Base-by-base conservation (phyloP, 2,797 vertebrate genomes). In the Amblyopsis hoosieri region DNA sequence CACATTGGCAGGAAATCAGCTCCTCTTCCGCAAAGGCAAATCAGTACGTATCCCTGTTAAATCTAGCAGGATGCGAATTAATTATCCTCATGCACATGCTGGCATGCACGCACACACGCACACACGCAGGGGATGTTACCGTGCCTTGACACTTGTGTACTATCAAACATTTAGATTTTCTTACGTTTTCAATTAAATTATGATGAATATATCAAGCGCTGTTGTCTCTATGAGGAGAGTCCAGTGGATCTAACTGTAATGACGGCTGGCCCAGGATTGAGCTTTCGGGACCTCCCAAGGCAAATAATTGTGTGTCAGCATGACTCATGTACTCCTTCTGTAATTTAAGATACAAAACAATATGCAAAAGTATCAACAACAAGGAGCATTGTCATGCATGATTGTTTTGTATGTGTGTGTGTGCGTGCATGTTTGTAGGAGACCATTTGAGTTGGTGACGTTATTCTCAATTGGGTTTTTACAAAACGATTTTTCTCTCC, bases 1-100 rank as follows among this genome's bases (percentile, higher is more conserved):
- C 84, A 98, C 97, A 0, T 83, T 98, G 86, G 96, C 97, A n/a
- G 95, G 97, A 60, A 99, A 96, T 86, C 97, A 99, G 83, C 95
- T 98, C 48, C 94, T 96, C 37, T 98, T 98, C 87, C 90, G 94
- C 12, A 96, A 92, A 79, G 95, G 94, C 77, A 98, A 98, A 92
- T 96, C 95, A 6, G 97, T 98, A 93, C 84, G 95, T 94, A 66
- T 48, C 62, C 23, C 33, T 23, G 11, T 48, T 48, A 12, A 12
- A 48, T 10, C n/a, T 12, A 48, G 46, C 46, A 48, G 46, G 7
- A 48, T 59, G 42, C 54, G 45, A 62, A 58, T 1, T 0, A 48
- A 58, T 12, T 57, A 29, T 59, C 17, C 13, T 3, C 53, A 33
- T 12, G 23, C 14, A 17, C 46, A 15, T 23, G 14, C 19, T 9